These are phyloP conservation scores for Luperina nickerlii DNA, from an alignment of 2,888 invertebrate species.

Conservation along the genomic window DNA sequence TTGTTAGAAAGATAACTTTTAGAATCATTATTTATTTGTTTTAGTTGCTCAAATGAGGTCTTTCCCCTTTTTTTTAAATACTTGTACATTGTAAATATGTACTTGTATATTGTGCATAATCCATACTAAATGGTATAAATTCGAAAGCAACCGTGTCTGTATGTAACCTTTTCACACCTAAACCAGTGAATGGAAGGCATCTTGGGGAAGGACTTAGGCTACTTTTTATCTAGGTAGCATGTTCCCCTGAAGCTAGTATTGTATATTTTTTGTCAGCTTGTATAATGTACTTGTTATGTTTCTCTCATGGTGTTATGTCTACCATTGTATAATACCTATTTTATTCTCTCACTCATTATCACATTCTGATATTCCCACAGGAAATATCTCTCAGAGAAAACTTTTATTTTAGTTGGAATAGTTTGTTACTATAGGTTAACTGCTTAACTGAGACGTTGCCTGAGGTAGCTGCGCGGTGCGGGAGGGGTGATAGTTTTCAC, in stretches of 20 bases:
- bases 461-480: no score
- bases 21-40: background rate
- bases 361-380: background rate
- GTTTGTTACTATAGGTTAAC: background rate
- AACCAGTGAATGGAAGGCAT: no score
- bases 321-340: background rate
- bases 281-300: background rate
- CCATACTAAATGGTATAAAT: no score
- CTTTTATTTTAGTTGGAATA: background rate
- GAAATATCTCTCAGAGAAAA: background rate
- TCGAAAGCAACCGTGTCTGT: no score
- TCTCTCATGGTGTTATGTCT: background rate
- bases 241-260: no score
- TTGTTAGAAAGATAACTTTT: background rate
- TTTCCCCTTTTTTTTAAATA: background rate
- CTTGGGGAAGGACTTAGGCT: no score
- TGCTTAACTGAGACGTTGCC: no score
- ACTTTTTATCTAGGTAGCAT: no score
- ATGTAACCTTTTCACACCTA: no score
- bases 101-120: background rate
- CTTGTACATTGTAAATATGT: background rate
- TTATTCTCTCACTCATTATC: no score
- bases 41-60: background rate
- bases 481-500: no score
- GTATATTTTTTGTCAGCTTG: no score